These are phyloP conservation scores for Apus apus DNA, from an alignment of 2,113 vertebrate species.

Conservation along the genomic window DNA sequence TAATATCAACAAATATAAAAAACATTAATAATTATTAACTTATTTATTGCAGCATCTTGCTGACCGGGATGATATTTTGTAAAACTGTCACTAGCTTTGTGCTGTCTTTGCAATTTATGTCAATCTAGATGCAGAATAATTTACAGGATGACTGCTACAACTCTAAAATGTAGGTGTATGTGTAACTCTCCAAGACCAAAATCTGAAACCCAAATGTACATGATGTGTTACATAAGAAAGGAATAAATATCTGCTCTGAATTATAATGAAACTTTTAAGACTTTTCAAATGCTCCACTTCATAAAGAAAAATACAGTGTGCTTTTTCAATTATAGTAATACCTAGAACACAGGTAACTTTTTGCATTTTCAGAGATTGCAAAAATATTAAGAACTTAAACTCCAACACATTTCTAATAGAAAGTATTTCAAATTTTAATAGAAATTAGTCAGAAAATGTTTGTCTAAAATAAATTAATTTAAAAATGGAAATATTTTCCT, in stretches of 20 bases:
- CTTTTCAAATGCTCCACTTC: background rate
- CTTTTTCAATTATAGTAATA: background rate
- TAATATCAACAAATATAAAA: conserved; percentile 15
- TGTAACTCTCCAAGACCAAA: background rate
- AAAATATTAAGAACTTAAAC: background rate
- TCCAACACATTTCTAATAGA: background rate
- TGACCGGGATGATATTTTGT: conserved; percentile 43
- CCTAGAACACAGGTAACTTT: background rate
- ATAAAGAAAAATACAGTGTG: background rate
- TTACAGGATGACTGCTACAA: background rate
- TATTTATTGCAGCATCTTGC: conserved; percentile 51
- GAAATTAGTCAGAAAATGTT: background rate
- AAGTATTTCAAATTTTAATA: background rate
- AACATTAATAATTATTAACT: conserved; percentile 61
- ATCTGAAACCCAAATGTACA: background rate
- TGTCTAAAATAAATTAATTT: background rate
- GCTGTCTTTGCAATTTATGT: conserved; percentile 51
- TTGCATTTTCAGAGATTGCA: background rate
- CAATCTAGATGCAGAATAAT: conserved; percentile 18
- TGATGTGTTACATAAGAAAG: background rate
- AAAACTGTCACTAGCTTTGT: conserved; percentile 5
- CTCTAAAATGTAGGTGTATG: background rate
- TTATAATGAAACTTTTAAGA: background rate
- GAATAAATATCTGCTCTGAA: background rate
- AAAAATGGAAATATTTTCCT: background rate